Evolutionary conservation across 2,113 vertebrate genomes (phyloP), one percentile per base, ranked within the genome.

Genomic region (Hyaena hyaena): DNA sequence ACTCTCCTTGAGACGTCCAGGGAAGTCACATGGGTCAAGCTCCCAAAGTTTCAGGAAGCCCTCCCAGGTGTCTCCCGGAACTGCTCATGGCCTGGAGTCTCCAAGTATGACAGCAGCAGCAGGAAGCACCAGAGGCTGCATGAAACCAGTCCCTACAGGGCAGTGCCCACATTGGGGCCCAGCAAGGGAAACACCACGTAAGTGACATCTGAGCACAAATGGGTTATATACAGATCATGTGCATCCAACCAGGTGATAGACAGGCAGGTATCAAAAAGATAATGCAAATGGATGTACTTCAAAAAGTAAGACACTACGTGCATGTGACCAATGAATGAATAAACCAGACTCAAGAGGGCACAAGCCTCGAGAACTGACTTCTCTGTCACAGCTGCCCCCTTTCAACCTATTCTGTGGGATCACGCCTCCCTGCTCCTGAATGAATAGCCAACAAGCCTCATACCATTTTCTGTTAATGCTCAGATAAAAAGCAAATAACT

Each of bases 401-500:
- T 94, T 43, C 65, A 35, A 58, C 43, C 58, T 65, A 0, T 21
- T 55, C 68, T 24, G 10, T 16, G 21, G 35, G 69, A 28, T 28
- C 69, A 24, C n/a, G 39, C 23, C 15, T 85, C 48, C 55, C 33
- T 33, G 14, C 14, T 81, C 53, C 76, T 45, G 17, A 77, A 12
- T 31, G 45, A 93, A 48, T 15, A 68, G 2, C 43, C 58, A 85
- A 65, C 26, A 90, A 21, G 8, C 69, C 24, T 89, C 69, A 63
- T 24, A 8, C 53, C 28, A 17, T 53, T 80, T 88, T 71, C 74
- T 55, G 71, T 63, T 87, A 85, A 61, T 45, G 58, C 43, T 55
- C 73, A 82, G 26, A 53, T 58, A 50, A 61, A 95, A 91, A 74
- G 73, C 53, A 90, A 93, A 82, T 43, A 31, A 68, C 33, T 3